Evolutionary conservation across 1,140 invertebrate genomes (phyloP), one percentile per base, ranked within the genome.

Genomic region (Oscheius sp.): DNA sequence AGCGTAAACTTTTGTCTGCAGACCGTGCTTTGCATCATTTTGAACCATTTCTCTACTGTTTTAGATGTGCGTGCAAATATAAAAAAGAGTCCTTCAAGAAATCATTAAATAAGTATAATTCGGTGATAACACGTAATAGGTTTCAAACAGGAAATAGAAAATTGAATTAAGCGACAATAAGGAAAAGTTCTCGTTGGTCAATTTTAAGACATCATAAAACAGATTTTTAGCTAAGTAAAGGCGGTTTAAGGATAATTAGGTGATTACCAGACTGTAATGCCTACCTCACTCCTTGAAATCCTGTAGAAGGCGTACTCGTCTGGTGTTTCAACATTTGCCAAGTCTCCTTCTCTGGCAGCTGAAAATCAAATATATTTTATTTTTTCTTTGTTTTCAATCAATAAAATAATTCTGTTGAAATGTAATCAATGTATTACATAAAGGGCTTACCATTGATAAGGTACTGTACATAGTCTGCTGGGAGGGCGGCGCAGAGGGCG

Each of bases 391-490:
- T 42, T 42, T 42, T n/a, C n/a, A 42, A 42, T n/a, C 7, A 42
- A 42, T 42, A 42, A 42, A n/a, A 7, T 42, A 7, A 42, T 42
- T 42, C n/a, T 42, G 7, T 42, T 42, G 38, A 42, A n/a, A n/a
- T n/a, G 38, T 10, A 7, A 7, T 55, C 4, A 55, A 23, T 20
- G 23, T 7, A 55, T 7, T 15, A 7, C 7, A 23, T 55, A 7
- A 23, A 4, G 49, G 23, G 23, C 49, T 26, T 23, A 55, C 49
- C 49, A 23, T 55, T 55, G 15, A 55, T 13, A 7, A 55, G 49
- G 28, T 55, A 55, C 49, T 55, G 49, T 55, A 55, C 49, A 55
- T 55, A 55, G 15, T 55, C 49, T 7, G 49, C 7, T 15, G 49
- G 49, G 7, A 55, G 49, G 49, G 49, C 49, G 49, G 49, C 49